Percentiles rank a stretch among this genome's conserved stretches.
Evolutionary conservation across 2,888 invertebrate genomes (phyloP).

Genomic region (Hypena proboscidalis): DNA sequence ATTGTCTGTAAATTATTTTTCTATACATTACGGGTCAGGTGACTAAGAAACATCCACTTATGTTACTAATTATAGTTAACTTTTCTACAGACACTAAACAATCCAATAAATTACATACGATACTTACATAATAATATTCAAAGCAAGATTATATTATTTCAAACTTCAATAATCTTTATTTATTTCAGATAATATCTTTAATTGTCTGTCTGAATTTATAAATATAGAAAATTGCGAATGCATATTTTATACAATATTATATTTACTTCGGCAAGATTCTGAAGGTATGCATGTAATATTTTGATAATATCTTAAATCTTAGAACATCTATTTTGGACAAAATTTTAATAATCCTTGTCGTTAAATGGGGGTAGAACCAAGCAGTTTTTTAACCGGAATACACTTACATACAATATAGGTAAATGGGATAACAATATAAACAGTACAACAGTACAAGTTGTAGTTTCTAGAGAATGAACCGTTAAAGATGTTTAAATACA

Average conservation of each 20-base stretch:
- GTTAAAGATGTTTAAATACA: no score
- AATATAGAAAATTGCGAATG: slow-evolving; percentile 65
- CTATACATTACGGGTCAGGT: slow-evolving; percentile 72
- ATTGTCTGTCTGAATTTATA: slow-evolving; percentile 54
- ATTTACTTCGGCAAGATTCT: slow-evolving; percentile 35
- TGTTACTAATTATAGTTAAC: slow-evolving; percentile 42
- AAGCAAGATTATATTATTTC: slow-evolving; percentile 43
- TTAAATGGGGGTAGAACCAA: slow-evolving; percentile 15
- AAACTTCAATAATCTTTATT: slow-evolving; percentile 37
- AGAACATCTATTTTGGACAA: slow-evolving; percentile 26
- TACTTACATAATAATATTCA: slow-evolving; percentile 35
- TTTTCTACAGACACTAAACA: slow-evolving; percentile 44
- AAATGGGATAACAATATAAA: slow-evolving; percentile 13
- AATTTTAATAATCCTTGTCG: slow-evolving; percentile 16
- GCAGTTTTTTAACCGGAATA: slow-evolving; percentile 5
- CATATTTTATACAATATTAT: slow-evolving; percentile 39
- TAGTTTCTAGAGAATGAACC: no score
- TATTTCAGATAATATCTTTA: slow-evolving; percentile 23
- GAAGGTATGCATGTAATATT: slow-evolving; percentile 13
- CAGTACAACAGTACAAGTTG: slow-evolving; percentile 9
- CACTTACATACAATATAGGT: slow-evolving; percentile 2
- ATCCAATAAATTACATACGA: slow-evolving; percentile 40
- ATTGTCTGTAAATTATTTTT: slow-evolving; percentile 77
- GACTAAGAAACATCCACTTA: slow-evolving; percentile 69
- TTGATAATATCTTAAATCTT: slow-evolving; percentile 26